Base-by-base conservation (phyloP, 2,888 invertebrate genomes). In the Drosophila falleni region DNA sequence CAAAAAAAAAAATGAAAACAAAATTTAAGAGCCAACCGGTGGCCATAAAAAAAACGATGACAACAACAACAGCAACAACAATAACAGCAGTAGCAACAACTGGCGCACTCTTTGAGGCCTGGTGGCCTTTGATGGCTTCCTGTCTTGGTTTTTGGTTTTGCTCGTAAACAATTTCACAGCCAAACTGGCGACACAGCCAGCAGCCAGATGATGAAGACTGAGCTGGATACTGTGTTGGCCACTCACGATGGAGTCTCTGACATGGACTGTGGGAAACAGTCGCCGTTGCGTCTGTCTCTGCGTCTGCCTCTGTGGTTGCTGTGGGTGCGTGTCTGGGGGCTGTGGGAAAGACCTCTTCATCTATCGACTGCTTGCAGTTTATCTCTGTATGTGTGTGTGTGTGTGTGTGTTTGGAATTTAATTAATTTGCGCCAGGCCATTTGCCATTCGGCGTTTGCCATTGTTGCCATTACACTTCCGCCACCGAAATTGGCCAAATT, bases 401-500 rank as follows among this genome's bases (percentile, higher is more conserved):
- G 53, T 19, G 35, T 64, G 58, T 69, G 59, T 65, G 71, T 74
- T 72, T 71, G 65, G 68, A 68, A 80, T 86, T 80, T 80, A 74
- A 84, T 84, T 86, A 86, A 76, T 80, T 80, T 69, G 66, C 64
- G 68, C 63, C 80, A 80, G 73, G 80, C 74, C 67, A 54, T 73
- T 66, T 62, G 71, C 47, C 49, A 61, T 51, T 56, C 37, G 35
- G 13, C 29, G 23, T 54, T 33, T 51, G 54, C 29, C 61, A 53
- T 66, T 61, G 76, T 72, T 68, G 65, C 62, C 46, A 63, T 72
- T 73, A 54, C 61, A 74, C 86, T 80, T 85, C 80, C 78, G 80
- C 63, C 75, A 39, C 42, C 61, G 51, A 73, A 86, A 86, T 86
- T 86, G 83, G 64, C 69, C 78, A 86, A 83, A 83, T 86, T 86